Evolutionary conservation across 2,888 invertebrate species (phyloP).

Genomic region (Dioctria linearis): DNA sequence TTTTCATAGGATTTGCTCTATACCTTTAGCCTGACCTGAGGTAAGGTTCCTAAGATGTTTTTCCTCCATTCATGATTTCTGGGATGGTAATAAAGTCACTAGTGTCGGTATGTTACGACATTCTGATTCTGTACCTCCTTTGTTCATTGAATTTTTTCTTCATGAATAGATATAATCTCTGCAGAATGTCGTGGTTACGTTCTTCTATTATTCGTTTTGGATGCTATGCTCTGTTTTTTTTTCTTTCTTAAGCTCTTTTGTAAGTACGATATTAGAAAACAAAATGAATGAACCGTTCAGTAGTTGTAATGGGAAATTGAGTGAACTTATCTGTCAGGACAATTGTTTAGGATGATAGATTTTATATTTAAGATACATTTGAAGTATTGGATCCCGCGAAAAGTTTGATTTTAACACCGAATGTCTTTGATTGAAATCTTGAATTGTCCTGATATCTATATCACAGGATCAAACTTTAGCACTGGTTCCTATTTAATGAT

Average conservation of each 20-base stretch:
- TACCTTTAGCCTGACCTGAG: neutral
- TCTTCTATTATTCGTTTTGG: neutral
- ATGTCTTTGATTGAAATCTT: too few species aligned
- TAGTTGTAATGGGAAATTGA: neutral
- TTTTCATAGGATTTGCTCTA: neutral
- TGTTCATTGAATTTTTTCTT: neutral
- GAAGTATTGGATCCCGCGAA: too few species aligned
- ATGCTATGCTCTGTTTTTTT: neutral
- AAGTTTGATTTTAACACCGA: too few species aligned
- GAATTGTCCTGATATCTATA: too few species aligned
- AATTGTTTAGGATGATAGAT: too few species aligned
- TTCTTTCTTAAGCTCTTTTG: neutral
- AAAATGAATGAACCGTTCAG: neutral
- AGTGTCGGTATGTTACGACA: neutral
- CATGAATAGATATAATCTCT: neutral
- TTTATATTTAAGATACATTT: too few species aligned
- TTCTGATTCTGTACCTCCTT: neutral
- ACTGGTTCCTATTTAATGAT: too few species aligned
- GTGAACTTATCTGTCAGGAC: neutral
- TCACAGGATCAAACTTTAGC: too few species aligned
- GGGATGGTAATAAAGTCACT: slow-evolving; percentile 1
- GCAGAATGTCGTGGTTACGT: neutral
- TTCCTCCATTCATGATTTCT: neutral
- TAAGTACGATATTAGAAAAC: neutral
- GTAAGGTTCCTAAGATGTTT: neutral